Evolutionary conservation across 2,797 vertebrate species (phyloP).

Genomic region (Vireo griseus): DNA sequence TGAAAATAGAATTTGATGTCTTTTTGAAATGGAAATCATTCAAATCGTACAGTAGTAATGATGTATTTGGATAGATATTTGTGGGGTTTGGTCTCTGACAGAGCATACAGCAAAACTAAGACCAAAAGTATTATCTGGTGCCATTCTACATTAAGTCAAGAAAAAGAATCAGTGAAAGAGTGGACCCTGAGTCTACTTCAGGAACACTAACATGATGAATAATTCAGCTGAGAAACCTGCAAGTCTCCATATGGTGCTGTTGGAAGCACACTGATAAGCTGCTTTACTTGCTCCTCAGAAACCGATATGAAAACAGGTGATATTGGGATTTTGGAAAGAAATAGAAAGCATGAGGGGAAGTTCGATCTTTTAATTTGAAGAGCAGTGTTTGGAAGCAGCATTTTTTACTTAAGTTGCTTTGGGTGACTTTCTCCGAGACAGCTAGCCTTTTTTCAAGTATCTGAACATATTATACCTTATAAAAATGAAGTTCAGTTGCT

Average conservation of each 20-base stretch:
- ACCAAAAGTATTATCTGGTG: neutral
- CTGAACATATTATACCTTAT: neutral
- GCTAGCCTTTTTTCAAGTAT: neutral
- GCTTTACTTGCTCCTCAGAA: neutral
- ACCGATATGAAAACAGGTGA: neutral
- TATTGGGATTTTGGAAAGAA: neutral
- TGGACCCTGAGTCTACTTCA: neutral
- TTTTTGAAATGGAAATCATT: neutral
- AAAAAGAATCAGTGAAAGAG: neutral
- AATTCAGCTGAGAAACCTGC: constrained; percentile 11
- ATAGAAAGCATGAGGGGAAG: neutral
- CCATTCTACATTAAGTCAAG: neutral
- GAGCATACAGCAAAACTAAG: neutral
- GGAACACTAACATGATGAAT: neutral
- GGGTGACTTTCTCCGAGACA: neutral
- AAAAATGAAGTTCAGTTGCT: neutral
- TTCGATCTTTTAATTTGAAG: neutral
- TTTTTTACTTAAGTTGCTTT: neutral
- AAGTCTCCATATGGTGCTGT: neutral
- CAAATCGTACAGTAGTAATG: neutral
- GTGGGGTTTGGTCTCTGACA: neutral
- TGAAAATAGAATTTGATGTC: neutral
- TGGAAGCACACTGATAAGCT: neutral
- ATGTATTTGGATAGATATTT: neutral
- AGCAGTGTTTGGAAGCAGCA: neutral